These are phyloP conservation scores for Otolemur crassicaudatus DNA, from an alignment of 2,797 vertebrate species.

Conservation along the genomic window DNA sequence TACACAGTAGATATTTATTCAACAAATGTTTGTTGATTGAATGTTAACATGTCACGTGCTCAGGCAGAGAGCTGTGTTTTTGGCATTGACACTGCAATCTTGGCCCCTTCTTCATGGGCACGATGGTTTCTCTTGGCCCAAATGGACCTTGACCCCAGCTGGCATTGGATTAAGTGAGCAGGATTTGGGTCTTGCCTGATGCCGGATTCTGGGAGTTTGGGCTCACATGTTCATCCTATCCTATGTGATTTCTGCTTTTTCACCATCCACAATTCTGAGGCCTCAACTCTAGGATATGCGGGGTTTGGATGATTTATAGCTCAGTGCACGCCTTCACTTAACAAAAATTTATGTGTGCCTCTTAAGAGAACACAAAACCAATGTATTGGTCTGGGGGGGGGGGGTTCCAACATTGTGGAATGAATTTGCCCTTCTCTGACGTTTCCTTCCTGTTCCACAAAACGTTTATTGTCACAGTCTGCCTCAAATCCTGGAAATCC, in stretches of 20 bases:
- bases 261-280: not conserved
- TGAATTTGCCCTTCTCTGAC: not conserved
- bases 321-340: not conserved
- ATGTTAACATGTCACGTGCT: rapidly evolving
- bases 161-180: not conserved
- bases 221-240: not conserved
- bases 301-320: not conserved
- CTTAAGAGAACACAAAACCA: not conserved
- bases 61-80: not conserved
- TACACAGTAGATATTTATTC: not conserved
- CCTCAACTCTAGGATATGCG: not conserved
- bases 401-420: not conserved
- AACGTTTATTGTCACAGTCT: not conserved
- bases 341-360: not conserved
- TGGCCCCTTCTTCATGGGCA: rapidly evolving
- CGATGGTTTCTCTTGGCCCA: not conserved
- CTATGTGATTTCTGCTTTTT: too few relatives aligned
- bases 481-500: not conserved
- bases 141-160: not conserved
- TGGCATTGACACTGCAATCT: rapidly evolving
- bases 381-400: not conserved
- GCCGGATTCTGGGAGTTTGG: not conserved
- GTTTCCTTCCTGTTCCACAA: not conserved
- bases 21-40: not conserved
- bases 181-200: not conserved